phyloP scores from a whole-genome alignment of 2,797 vertebrate species.

The Sparidentex hasta region DNA sequence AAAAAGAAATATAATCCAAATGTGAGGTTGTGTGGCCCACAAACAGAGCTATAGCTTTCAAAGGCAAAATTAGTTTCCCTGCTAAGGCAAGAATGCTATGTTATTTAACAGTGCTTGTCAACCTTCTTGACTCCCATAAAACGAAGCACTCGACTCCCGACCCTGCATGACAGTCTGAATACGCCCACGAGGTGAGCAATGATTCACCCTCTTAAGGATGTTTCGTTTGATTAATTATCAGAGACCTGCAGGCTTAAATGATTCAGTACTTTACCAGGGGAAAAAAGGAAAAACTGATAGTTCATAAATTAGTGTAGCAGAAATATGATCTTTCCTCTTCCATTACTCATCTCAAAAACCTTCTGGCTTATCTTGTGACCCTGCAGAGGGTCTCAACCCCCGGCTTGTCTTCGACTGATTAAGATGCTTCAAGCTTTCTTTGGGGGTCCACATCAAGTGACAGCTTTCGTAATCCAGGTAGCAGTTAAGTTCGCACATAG shows the following conservation, averaged over 20 bases:
- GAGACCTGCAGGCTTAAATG: constrained; percentile 39
- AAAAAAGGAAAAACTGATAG: constrained; percentile 33
- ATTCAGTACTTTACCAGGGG: constrained; percentile 27
- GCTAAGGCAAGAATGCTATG: neutral
- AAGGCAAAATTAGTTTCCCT: constrained; percentile 3
- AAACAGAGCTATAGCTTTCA: neutral
- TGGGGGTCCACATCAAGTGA: constrained; percentile 31
- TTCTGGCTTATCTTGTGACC: constrained; percentile 35
- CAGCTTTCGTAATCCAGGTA: constrained; percentile 31
- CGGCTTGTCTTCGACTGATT: constrained; percentile 32
- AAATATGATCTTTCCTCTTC: constrained; percentile 34
- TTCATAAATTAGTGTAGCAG: constrained; percentile 31
- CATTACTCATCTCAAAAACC: constrained; percentile 29
- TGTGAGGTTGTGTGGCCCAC: neutral
- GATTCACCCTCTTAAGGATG: constrained; percentile 39
- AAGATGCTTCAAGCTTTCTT: constrained; percentile 28
- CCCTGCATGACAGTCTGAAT: constrained; percentile 28
- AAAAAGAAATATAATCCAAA: constrained; percentile 5
- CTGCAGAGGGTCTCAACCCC: constrained; percentile 21
- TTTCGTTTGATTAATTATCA: constrained; percentile 61
- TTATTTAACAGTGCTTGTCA: constrained; percentile 10
- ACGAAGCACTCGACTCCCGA: constrained; percentile 9
- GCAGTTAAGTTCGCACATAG: constrained; percentile 35
- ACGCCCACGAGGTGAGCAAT: constrained; percentile 27
- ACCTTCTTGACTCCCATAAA: constrained; percentile 23